A percentile compares a stretch with the other conserved stretches of the same genome.
phyloP scores from a whole-genome alignment of 2,888 invertebrate genomes.

The Toxonevra muliebris region DNA sequence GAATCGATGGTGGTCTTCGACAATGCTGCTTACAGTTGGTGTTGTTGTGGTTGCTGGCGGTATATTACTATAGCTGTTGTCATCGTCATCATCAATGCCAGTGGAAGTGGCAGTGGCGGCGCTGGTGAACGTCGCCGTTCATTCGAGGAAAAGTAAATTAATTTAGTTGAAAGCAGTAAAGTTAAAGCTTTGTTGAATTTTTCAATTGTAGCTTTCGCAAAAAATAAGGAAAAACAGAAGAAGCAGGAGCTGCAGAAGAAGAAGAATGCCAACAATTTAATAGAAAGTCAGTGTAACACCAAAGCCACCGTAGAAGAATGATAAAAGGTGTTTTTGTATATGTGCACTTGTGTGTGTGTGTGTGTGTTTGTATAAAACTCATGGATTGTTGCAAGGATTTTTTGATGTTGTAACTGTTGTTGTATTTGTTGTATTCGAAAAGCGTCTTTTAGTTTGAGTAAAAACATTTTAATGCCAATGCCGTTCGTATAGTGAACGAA shows the following conservation, averaged over 20 bases:
- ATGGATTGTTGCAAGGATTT: conserved; percentile 20
- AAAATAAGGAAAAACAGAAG: neutral
- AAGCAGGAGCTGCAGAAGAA: conserved; percentile 2
- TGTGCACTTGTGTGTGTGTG: conserved; percentile 15
- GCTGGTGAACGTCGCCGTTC: conserved; percentile 20
- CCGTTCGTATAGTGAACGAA: conserved; percentile 13
- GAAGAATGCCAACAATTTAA: conserved; percentile 21
- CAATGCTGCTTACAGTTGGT: neutral
- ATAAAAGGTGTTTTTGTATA: conserved; percentile 12
- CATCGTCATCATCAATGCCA: neutral
- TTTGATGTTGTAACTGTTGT: conserved; percentile 20
- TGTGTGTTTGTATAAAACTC: neutral
- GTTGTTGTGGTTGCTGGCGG: conserved; percentile 17
- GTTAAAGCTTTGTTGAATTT: conserved; percentile 57
- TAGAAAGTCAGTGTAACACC: conserved; percentile 19
- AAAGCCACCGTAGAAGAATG: conserved; percentile 4
- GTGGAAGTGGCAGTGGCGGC: too few species aligned
- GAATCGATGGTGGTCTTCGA: neutral
- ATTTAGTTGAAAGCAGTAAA: conserved; percentile 63
- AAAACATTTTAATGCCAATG: conserved; percentile 27
- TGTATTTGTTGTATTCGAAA: conserved; percentile 10
- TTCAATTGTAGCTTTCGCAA: conserved; percentile 37
- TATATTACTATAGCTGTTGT: conserved; percentile 1
- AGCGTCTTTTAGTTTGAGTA: neutral
- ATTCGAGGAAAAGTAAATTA: conserved; percentile 59